Evolutionary conservation across 2,113 vertebrate species (phyloP).

Genomic region (Pluvianellus socialis): DNA sequence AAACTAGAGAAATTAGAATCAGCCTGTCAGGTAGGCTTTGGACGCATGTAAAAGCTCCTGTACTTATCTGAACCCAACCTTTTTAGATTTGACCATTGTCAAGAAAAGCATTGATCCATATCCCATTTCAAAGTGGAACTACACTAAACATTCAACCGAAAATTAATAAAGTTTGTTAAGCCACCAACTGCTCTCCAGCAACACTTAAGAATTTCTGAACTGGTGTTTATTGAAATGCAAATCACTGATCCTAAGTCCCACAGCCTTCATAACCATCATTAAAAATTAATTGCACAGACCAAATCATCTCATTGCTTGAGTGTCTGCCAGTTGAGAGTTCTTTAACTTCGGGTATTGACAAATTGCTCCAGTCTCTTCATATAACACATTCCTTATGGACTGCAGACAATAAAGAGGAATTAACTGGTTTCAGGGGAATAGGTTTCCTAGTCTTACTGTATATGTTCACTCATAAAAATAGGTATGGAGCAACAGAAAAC

Average conservation of each 20-base stretch:
- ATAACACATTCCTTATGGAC: neutral
- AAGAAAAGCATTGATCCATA: neutral
- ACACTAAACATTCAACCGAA: neutral
- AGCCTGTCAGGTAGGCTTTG: neutral
- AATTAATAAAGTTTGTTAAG: constrained; percentile 44
- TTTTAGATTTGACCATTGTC: neutral
- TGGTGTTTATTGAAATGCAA: constrained; percentile 34
- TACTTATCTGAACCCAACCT: neutral
- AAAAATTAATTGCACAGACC: constrained; percentile 50
- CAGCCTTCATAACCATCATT: constrained; percentile 31
- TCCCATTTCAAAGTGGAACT: neutral
- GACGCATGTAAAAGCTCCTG: neutral
- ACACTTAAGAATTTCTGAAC: constrained; percentile 2
- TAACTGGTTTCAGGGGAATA: neutral
- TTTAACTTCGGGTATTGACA: constrained; percentile 29
- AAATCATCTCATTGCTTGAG: constrained; percentile 20
- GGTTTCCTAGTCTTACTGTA: neutral
- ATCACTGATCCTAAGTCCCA: constrained; percentile 17
- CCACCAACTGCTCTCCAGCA: neutral
- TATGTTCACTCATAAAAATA: neutral
- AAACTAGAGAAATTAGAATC: neutral
- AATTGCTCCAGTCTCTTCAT: neutral
- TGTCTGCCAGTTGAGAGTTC: constrained; percentile 17
- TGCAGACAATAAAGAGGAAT: neutral
- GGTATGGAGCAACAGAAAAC: neutral